These are phyloP conservation scores for Eudasyphora cyanicolor DNA, from an alignment of 2,888 invertebrate genomes.

Conservation along the genomic window DNA sequence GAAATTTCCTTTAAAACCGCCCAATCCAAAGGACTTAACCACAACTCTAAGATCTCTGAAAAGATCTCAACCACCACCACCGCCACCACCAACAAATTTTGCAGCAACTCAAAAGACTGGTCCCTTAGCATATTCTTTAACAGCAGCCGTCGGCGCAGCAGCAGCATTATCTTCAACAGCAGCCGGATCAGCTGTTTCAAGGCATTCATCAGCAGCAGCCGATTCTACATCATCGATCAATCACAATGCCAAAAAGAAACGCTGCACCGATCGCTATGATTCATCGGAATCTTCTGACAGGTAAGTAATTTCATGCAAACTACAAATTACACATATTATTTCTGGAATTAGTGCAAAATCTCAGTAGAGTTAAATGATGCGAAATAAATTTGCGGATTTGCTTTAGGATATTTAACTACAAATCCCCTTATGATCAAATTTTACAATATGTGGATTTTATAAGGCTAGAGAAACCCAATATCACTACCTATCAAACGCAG, in stretches of 20 bases:
- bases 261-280: slow-evolving; percentile 95
- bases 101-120: slow-evolving; percentile 53
- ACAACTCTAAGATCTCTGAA: slow-evolving; percentile 47
- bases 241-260: slow-evolving; percentile 83
- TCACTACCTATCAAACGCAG: no score
- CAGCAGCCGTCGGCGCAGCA: slow-evolving; percentile 36
- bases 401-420: no score
- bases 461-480: no score
- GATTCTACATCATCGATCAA: not conserved
- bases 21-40: slow-evolving; percentile 28
- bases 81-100: slow-evolving; percentile 20
- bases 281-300: slow-evolving; percentile 97
- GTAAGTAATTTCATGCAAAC: slow-evolving; percentile 81
- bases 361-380: no score
- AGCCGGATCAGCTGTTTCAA: slow-evolving; percentile 31
- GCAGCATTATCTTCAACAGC: not conserved
- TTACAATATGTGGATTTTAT: no score
- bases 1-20: slow-evolving; percentile 40
- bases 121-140: slow-evolving; percentile 12
- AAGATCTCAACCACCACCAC: slow-evolving; percentile 57
- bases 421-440: no score
- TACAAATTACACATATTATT: no score
- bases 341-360: no score
- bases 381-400: no score
- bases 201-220: slow-evolving; percentile 27